Percentiles rank a stretch among this genome's conserved stretches.
Conservation (phyloP, 2,113 vertebrate genomes). For the Strix uralensis region DNA sequence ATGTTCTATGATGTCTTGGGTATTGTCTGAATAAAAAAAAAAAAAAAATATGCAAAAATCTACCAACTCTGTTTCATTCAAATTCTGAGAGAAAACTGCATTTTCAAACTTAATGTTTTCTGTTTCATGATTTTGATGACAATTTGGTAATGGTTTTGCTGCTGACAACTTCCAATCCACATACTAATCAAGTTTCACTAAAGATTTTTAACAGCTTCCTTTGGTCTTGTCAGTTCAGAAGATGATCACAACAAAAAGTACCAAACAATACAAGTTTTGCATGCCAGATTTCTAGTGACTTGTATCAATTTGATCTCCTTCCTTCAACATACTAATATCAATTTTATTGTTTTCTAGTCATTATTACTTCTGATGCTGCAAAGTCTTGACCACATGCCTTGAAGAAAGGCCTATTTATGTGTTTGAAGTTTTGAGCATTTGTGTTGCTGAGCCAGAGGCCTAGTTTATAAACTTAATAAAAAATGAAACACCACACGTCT, state of each 20-base stretch:
- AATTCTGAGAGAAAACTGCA: background rate
- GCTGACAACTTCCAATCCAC: background rate
- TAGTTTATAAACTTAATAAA: background rate
- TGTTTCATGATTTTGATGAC: background rate
- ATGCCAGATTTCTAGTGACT: background rate
- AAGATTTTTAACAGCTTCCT: background rate
- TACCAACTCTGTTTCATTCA: background rate
- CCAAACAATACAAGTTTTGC: background rate
- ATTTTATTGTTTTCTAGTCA: background rate
- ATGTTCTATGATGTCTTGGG: background rate
- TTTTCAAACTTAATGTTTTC: background rate
- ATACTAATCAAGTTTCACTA: background rate
- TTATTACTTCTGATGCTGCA: background rate
- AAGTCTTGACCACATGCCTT: background rate
- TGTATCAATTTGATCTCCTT: background rate
- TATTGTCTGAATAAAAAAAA: too few relatives aligned
- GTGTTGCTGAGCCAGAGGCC: accelerated
- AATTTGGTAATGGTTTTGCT: background rate
- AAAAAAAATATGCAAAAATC: background rate
- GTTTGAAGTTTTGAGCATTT: background rate
- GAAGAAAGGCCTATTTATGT: background rate
- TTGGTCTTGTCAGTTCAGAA: background rate
- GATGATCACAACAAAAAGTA: background rate
- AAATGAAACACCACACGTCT: background rate
- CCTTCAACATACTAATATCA: background rate